These are phyloP conservation scores for Sisor rabdophorus DNA, from an alignment of 2,113 vertebrate species.

Conservation along the genomic window DNA sequence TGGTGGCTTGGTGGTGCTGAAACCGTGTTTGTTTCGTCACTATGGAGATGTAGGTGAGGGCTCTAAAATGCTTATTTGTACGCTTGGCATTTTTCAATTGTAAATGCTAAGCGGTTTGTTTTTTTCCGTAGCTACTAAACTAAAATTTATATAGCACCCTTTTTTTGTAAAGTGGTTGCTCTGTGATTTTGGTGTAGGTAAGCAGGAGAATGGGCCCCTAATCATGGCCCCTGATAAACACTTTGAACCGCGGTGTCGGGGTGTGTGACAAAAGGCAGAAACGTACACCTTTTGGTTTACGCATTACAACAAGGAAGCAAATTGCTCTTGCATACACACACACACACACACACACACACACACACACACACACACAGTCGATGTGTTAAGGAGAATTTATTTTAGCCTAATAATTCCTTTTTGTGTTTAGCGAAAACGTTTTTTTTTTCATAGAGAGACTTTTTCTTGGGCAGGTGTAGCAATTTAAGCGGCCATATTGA, in stretches of 20 bases:
- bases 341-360: neutral
- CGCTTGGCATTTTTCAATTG: neutral
- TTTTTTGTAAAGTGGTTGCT: too few relatives aligned
- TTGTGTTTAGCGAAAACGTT: neutral
- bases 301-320: neutral
- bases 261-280: neutral
- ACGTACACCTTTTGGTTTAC: neutral
- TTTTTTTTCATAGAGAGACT: neutral
- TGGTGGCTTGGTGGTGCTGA: too few relatives aligned
- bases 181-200: too few relatives aligned
- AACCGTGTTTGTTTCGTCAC: too few relatives aligned
- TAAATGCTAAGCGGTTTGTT: neutral
- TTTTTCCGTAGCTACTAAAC: neutral
- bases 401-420: conserved; percentile 35
- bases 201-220: too few relatives aligned
- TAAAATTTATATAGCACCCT: too few relatives aligned
- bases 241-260: too few relatives aligned
- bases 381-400: neutral
- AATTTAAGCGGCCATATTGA: conserved; percentile 5
- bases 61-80: too few relatives aligned
- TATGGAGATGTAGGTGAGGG: too few relatives aligned
- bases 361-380: neutral
- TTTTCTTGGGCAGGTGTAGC: neutral
- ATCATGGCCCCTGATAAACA: too few relatives aligned
- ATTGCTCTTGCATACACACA: neutral